Percentiles rank a stretch among this genome's conserved stretches.
phyloP scores from a whole-genome alignment of 2,797 vertebrate genomes.

The Sardinella longiceps region DNA sequence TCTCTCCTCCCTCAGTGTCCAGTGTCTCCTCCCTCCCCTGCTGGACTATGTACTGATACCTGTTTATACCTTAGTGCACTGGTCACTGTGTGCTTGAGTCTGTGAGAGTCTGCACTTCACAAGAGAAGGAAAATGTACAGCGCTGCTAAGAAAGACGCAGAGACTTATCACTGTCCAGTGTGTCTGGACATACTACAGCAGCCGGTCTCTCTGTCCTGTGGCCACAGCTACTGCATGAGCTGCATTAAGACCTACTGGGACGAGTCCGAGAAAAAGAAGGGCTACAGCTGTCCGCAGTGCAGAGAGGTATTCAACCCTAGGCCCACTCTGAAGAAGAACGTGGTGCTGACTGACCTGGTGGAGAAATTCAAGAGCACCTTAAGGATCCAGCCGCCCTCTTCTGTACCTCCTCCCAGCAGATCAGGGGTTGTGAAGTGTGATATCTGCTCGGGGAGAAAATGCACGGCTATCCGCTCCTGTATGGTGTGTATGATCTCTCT shows the following conservation, averaged over 20 bases:
- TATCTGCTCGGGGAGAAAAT: slow-evolving; percentile 33
- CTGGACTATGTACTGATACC: background rate
- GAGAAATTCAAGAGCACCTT: slow-evolving; percentile 30
- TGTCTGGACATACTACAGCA: slow-evolving; percentile 31
- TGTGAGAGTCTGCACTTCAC: background rate
- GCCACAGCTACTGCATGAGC: slow-evolving; percentile 39
- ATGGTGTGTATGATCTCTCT: slow-evolving; percentile 32
- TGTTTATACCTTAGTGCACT: no score
- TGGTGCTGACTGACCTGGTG: slow-evolving; percentile 29
- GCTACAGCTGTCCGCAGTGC: slow-evolving; percentile 38
- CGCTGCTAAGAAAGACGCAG: background rate
- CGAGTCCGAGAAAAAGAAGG: no score
- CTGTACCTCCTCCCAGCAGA: background rate
- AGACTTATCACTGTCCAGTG: slow-evolving; percentile 22
- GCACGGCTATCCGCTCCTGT: slow-evolving; percentile 31
- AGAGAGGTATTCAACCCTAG: slow-evolving; percentile 25
- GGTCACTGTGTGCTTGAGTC: background rate
- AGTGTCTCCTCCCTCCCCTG: background rate
- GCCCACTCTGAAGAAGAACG: slow-evolving; percentile 23
- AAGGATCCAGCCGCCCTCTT: background rate
- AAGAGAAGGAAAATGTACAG: slow-evolving; percentile 5
- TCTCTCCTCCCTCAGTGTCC: background rate
- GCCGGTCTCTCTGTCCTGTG: slow-evolving; percentile 30
- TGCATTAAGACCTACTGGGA: slow-evolving; percentile 35
- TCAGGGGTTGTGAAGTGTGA: slow-evolving; percentile 36